Percentiles rank a stretch among this genome's conserved stretches.
Conservation (phyloP, 2,888 invertebrate genomes). For the Trisateles emortualis region DNA sequence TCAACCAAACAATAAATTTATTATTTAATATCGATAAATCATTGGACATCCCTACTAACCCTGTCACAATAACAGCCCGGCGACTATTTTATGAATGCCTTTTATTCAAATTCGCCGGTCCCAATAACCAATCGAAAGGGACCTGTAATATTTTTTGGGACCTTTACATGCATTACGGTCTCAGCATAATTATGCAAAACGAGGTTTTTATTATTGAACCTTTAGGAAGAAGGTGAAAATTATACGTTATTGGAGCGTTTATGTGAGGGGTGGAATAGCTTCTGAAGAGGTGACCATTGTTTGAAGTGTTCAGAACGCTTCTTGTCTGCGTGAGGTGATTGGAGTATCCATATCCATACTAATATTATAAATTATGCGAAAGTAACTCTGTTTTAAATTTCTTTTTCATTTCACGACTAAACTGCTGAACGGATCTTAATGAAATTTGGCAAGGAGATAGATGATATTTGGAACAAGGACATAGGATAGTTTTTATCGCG, state of each 20-base stretch:
- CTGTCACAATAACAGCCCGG: constrained; percentile 75
- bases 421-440: too few relatives aligned
- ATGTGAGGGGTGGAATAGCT: constrained; percentile 10
- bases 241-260: constrained; percentile 35
- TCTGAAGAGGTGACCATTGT: constrained; percentile 2
- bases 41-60: constrained; percentile 53
- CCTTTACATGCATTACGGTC: constrained; percentile 59
- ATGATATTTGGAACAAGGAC: too few relatives aligned
- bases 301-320: not conserved
- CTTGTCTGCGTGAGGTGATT: not conserved
- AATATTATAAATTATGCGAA: too few relatives aligned
- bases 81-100: constrained; percentile 82
- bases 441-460: too few relatives aligned
- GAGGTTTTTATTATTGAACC: constrained; percentile 40
- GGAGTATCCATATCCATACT: too few relatives aligned
- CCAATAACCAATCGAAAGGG: constrained; percentile 73
- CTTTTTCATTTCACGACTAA: too few relatives aligned
- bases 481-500: too few relatives aligned
- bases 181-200: constrained; percentile 49
- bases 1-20: constrained; percentile 13
- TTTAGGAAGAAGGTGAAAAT: constrained; percentile 44
- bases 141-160: constrained; percentile 63
- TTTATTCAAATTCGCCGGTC: constrained; percentile 83
- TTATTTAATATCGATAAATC: constrained; percentile 27
- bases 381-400: too few relatives aligned